Conservation (phyloP, 2,113 vertebrate species). For the Myiozetetes cayanensis region DNA sequence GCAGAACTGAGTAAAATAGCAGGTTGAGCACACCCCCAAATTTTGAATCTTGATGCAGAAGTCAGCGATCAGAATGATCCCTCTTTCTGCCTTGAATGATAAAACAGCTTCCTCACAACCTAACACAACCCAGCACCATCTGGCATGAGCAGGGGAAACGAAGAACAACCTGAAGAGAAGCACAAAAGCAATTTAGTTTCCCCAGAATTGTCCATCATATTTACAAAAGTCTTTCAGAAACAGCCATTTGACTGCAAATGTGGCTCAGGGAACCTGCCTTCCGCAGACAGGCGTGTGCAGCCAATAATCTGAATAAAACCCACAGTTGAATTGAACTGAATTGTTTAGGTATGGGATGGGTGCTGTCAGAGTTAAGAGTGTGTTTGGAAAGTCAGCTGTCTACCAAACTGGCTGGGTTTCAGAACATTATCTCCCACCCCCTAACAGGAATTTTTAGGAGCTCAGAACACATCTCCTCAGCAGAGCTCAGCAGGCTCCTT, state of each 20-base stretch:
- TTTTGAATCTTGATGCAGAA: conserved; percentile 46
- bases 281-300: background rate
- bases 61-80: conserved; percentile 30
- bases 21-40: conserved; percentile 39
- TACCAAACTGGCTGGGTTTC: background rate
- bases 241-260: background rate
- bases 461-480: background rate
- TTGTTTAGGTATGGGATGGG: background rate
- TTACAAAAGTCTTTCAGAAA: conserved; percentile 4
- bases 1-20: conserved; percentile 44
- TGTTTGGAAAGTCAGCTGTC: no score
- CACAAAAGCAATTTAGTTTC: conserved; percentile 30
- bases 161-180: conserved; percentile 47
- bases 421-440: background rate
- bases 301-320: background rate
- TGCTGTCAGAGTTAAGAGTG: background rate
- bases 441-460: background rate
- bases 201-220: background rate
- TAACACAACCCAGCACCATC: conserved; percentile 62
- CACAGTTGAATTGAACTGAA: background rate
- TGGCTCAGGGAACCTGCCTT: background rate
- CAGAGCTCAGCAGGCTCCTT: background rate
- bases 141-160: conserved; percentile 16
- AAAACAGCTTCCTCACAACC: conserved; percentile 47
- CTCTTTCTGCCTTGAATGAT: conserved; percentile 59